Evolutionary conservation across 2,797 vertebrate genomes (phyloP), one percentile per base, ranked within the genome.

Genomic region (Gallirallus australis): DNA sequence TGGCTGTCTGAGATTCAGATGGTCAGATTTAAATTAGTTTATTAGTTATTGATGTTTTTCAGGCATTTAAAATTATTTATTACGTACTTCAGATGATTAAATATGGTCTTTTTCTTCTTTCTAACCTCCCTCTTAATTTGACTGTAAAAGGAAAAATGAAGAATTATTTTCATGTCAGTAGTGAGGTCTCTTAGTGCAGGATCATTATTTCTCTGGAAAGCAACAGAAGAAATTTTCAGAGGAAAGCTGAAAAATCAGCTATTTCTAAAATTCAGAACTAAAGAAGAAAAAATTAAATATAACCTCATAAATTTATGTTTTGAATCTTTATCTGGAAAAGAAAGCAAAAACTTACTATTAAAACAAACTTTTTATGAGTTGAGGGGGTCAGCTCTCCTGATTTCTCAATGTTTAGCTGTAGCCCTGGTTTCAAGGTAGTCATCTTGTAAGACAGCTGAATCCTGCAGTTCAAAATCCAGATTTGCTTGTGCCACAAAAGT

Each of bases 1-100:
- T 33, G 57, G 24, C 50, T 47, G 24, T 4, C 47, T 90, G 20
- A 23, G 61, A 35, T 60, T 94, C 75, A 28, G 15, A 31, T 86
- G 37, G 53, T 82, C 57, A 93, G 50, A 81, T 78, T 93, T 76
- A 88, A 88, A 92, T 92, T 64, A 56, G 30, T 88, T 68, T 80
- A 90, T 83, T 93, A 65, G 23, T 72, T 90, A 73, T 60, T 86
- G 27, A 61, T 90, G 37, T 15, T 71, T 81, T 86, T 86, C n/a
- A 54, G 61, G 24, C 39, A 83, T 68, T 94, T 88, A 82, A 75
- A 83, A 91, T 75, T 5, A 71, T 90, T 73, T 90, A 69, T 69
- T 10, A 60, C 8, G 12, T 80, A 71, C n/a, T 95, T 82, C 24
- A 69, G 21, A 20, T 82, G 23, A 89, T 75, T 73, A 64, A 73